These are phyloP conservation scores for Chesias legatella DNA, from an alignment of 2,888 invertebrate genomes.

Conservation along the genomic window DNA sequence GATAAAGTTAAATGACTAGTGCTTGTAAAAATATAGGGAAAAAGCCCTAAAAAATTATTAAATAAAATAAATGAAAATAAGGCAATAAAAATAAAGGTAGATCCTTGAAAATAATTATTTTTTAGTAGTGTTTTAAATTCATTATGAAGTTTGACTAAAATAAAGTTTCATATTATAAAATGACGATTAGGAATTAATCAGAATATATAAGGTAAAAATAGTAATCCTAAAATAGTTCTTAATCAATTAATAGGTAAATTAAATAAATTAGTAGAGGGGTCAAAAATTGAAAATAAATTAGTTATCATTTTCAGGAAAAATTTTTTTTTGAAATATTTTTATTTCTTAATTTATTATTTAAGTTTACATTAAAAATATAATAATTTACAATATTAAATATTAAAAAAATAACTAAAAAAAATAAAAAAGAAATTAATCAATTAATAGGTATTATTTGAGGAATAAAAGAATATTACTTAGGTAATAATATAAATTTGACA, in stretches of 20 bases:
- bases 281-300: constrained; percentile 85
- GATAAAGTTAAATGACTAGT: constrained; percentile 83
- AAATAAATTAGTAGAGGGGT: constrained; percentile 77
- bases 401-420: constrained; percentile 61
- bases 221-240: constrained; percentile 73
- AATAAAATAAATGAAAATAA: constrained; percentile 82
- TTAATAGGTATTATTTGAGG: constrained; percentile 85
- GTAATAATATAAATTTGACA: constrained; percentile 85
- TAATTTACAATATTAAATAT: constrained; percentile 77
- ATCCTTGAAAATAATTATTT: constrained; percentile 65
- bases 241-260: constrained; percentile 81
- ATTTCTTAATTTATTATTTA: constrained; percentile 38
- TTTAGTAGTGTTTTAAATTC: constrained; percentile 81
- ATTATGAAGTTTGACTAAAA: constrained; percentile 66
- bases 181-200: constrained; percentile 79
- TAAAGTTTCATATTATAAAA: constrained; percentile 69
- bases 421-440: constrained; percentile 71
- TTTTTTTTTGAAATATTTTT: too few relatives aligned
- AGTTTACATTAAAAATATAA: constrained; percentile 57
- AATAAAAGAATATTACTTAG: constrained; percentile 81
- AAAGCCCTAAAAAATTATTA: constrained; percentile 85
- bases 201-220: constrained; percentile 74
- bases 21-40: constrained; percentile 86
- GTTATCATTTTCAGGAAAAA: constrained; percentile 82
- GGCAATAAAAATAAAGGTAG: constrained; percentile 78